Evolutionary conservation across 2,797 vertebrate genomes (phyloP).

Genomic region (Melanotaenia maccullochi): DNA sequence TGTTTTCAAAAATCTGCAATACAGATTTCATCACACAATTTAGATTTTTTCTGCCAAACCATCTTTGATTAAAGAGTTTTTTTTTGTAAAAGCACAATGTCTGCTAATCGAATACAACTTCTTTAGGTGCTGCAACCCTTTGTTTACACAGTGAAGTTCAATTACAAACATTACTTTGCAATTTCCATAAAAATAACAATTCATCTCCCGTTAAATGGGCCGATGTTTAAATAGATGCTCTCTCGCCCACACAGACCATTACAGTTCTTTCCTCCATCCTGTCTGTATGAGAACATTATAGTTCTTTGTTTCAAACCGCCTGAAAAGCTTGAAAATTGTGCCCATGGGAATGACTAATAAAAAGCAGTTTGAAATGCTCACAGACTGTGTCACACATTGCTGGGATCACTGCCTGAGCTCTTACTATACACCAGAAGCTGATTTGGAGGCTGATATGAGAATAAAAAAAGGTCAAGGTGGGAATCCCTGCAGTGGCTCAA

Average conservation of each 20-base stretch:
- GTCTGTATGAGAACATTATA: slow-evolving; percentile 66
- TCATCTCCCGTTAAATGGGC: slow-evolving; percentile 60
- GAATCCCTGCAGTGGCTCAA: slow-evolving; percentile 16
- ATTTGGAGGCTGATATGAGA: slow-evolving; percentile 15
- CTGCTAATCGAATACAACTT: slow-evolving; percentile 14
- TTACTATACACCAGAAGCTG: slow-evolving; percentile 20
- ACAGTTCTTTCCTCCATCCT: slow-evolving; percentile 47
- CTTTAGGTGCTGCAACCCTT: slow-evolving; percentile 5
- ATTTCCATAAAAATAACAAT: slow-evolving; percentile 64
- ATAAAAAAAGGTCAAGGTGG: slow-evolving; percentile 52
- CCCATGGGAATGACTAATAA: slow-evolving; percentile 66
- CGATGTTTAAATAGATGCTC: slow-evolving; percentile 44
- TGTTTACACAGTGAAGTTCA: slow-evolving; percentile 41
- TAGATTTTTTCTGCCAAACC: not conserved
- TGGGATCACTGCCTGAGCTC: slow-evolving; percentile 22
- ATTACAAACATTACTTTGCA: slow-evolving; percentile 53
- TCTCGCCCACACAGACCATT: slow-evolving; percentile 38
- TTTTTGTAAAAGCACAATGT: slow-evolving; percentile 12
- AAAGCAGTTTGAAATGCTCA: slow-evolving; percentile 43
- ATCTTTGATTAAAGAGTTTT: not conserved
- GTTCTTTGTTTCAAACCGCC: slow-evolving; percentile 53
- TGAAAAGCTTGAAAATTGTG: slow-evolving; percentile 60
- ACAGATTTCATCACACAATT: slow-evolving; percentile 32
- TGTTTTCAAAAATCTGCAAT: slow-evolving; percentile 19
- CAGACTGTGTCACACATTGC: slow-evolving; percentile 18